A percentile compares a stretch with the other conserved stretches of the same genome.
These are phyloP conservation scores for Belonocnema kinseyi DNA, from an alignment of 1,140 invertebrate species.

Conservation along the genomic window DNA sequence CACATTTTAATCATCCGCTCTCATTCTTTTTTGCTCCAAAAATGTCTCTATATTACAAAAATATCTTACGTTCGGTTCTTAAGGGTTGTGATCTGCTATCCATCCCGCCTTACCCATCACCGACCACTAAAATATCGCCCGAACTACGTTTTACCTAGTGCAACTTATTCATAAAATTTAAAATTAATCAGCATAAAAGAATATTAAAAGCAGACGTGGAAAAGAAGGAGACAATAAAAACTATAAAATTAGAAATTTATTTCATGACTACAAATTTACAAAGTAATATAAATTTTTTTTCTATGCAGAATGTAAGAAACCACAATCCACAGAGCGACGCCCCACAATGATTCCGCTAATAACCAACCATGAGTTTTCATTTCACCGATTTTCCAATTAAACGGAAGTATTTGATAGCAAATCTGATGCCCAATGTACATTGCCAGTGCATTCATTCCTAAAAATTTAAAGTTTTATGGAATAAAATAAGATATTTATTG, in stretches of 20 bases:
- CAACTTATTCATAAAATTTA: no score
- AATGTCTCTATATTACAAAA: no score
- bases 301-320: slow-evolving; percentile 83
- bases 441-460: slow-evolving; percentile 93
- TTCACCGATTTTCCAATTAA: slow-evolving; percentile 82
- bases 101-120: no score
- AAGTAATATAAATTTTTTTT: slow-evolving; percentile 76
- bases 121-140: no score
- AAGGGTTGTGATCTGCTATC: no score
- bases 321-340: slow-evolving; percentile 86
- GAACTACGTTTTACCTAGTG: no score
- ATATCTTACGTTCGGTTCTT: no score
- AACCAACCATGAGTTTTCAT: slow-evolving; percentile 85
- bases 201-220: no score
- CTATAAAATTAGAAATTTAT: background rate
- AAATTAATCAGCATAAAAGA: no score
- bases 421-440: slow-evolving; percentile 91
- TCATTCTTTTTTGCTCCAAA: no score
- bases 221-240: no score
- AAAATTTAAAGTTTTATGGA: slow-evolving; percentile 67
- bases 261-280: slow-evolving; percentile 33
- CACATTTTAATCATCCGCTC: no score
- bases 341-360: slow-evolving; percentile 89
- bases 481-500: background rate
- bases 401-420: slow-evolving; percentile 88